phyloP scores from a whole-genome alignment of 2,888 invertebrate genomes.

The Ophion obscuratus region DNA sequence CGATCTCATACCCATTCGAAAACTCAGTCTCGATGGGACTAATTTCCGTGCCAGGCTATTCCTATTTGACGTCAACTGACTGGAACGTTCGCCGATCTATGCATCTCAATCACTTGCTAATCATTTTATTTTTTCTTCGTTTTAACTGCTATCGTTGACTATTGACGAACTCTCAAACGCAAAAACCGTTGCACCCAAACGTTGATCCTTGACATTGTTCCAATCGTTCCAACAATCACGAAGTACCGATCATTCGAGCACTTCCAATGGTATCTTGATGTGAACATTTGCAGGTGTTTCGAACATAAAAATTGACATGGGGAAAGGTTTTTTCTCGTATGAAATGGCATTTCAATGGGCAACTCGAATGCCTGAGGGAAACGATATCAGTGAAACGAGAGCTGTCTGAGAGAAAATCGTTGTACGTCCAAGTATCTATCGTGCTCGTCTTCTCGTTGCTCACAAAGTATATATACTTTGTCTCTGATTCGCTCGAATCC shows the following conservation, averaged over 20 bases:
- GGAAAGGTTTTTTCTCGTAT: not conserved
- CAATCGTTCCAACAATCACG: not conserved
- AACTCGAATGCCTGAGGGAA: not conserved
- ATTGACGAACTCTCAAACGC: not conserved
- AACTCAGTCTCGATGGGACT: not conserved
- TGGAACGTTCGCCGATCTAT: not conserved
- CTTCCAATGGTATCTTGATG: not conserved
- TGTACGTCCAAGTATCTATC: slow-evolving; percentile 9
- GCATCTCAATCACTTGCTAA: not conserved
- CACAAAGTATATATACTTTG: slow-evolving; percentile 19
- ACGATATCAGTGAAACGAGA: slow-evolving; percentile 14
- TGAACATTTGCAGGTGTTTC: not conserved
- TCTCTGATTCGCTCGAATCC: slow-evolving; percentile 33
- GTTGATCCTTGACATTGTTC: no score
- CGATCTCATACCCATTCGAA: not conserved
- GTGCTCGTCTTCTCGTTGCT: slow-evolving; percentile 25
- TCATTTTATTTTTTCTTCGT: not conserved
- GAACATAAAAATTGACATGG: not conserved
- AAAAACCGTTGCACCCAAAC: not conserved
- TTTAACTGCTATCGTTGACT: not conserved
- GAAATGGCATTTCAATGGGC: not conserved
- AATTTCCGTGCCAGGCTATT: not conserved
- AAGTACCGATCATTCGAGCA: not conserved
- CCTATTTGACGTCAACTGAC: not conserved
- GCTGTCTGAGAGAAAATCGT: slow-evolving; percentile 24